Evolutionary conservation across 2,797 vertebrate genomes (phyloP).

Genomic region (Tolypeutes matacus): DNA sequence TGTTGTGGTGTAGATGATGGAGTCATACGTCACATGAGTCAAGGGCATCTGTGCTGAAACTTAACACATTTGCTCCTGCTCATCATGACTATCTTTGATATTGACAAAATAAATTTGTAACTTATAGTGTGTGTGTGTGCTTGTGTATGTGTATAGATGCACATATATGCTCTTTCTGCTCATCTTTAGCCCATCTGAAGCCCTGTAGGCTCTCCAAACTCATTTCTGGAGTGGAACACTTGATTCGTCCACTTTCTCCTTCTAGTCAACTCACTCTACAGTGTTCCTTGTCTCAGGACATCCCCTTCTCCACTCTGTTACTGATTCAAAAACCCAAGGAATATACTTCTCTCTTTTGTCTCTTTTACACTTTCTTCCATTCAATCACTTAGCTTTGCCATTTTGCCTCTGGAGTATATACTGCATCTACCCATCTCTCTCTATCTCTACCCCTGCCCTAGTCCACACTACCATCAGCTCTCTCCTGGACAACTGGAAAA

Average conservation of each 20-base stretch:
- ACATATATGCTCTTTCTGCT: neutral
- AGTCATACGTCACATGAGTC: neutral
- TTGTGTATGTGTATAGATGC: too few relatives aligned
- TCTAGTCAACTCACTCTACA: fast-evolving
- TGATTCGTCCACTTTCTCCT: neutral
- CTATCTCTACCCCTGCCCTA: neutral
- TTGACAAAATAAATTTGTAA: neutral
- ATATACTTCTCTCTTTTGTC: neutral
- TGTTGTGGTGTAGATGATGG: neutral
- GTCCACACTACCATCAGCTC: fast-evolving
- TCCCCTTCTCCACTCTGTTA: neutral
- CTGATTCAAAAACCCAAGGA: neutral
- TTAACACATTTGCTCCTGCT: neutral
- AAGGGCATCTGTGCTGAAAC: neutral
- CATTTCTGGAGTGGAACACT: neutral
- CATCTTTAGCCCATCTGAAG: neutral
- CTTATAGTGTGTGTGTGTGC: neutral
- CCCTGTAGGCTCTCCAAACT: neutral
- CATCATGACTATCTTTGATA: neutral
- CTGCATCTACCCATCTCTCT: neutral
- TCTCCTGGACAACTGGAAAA: neutral
- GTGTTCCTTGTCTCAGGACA: neutral
- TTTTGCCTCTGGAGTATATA: neutral
- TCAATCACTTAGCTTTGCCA: fast-evolving
- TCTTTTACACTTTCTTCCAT: neutral